These are phyloP conservation scores for Thermophis baileyi DNA, from an alignment of 2,113 vertebrate genomes.

Conservation along the genomic window DNA sequence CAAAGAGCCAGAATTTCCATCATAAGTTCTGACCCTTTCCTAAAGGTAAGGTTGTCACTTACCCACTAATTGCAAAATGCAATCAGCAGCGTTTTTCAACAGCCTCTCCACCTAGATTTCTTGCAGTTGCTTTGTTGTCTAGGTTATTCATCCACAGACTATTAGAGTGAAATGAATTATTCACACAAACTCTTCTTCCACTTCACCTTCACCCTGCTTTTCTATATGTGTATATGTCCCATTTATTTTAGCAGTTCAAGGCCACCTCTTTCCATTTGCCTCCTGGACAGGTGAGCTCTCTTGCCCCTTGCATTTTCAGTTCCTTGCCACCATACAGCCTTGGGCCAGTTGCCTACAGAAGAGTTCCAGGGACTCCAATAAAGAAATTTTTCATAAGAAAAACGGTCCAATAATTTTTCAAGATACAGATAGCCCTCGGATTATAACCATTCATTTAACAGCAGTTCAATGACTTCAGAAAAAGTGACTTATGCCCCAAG, in stretches of 20 bases:
- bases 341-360: neutral
- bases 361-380: neutral
- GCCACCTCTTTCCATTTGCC: neutral
- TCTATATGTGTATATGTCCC: neutral
- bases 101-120: neutral
- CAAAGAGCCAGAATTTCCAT: neutral
- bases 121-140: neutral
- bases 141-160: neutral
- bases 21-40: neutral
- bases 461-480: neutral
- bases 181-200: neutral
- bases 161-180: neutral
- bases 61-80: neutral
- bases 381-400: neutral
- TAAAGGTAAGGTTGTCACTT: neutral
- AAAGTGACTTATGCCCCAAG: neutral
- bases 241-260: neutral
- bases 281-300: neutral
- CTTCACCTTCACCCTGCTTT: neutral
- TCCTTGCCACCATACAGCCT: neutral
- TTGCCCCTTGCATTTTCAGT: neutral
- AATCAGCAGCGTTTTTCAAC: neutral
- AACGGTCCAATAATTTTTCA: neutral
- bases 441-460: neutral
- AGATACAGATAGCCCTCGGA: neutral